Evolutionary conservation across 2,797 vertebrate genomes (phyloP), one percentile per base, ranked within the genome.

Genomic region (Mus minutoides): DNA sequence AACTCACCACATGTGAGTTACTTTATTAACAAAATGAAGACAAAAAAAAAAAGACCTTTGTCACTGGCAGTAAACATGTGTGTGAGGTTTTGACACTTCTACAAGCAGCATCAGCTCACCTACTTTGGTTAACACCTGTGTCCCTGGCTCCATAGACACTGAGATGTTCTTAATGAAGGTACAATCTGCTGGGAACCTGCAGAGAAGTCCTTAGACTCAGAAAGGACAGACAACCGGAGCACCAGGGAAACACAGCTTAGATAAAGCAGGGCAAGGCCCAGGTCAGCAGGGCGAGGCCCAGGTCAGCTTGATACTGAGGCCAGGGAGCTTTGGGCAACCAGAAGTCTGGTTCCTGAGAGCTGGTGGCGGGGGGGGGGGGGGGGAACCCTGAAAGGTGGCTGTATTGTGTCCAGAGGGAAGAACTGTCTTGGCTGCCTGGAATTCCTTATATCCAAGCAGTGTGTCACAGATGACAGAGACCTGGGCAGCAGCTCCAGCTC

Each of bases 71-170:
- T 91, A 92, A 96, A 97, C 94, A 95, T 80, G 91, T 93, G 40
- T 56, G 40, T 85, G 95, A 94, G 46, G 97, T 97, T 98, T 96
- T 97, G 90, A 97, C 96, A 93, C 93, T n/a, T 97, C 26, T 67
- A 12, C 93, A 89, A 73, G 87, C 73, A 64, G 95, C 71, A 2
- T 60, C 24, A 1, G 46, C 88, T 80, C 3, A 37, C 91, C 94
- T 60, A 84, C 91, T 93, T 94, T 91, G 95, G 96, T 94, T 96
- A 97, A 89, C 85, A 90, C 88, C 79, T 40, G 22, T 29, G 60
- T 62, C 77, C 87, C 67, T 46, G 21, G 12, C 78, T 73, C 78
- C 40, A 0, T 10, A 21, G 71, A 40, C 75, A 60, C 69, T 64
- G 34, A 17, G n/a, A 26, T 64, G 69, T 49, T 67, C 64, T 16